Base-by-base conservation (phyloP, 2,113 vertebrate species). In the Carlito syrichta region DNA sequence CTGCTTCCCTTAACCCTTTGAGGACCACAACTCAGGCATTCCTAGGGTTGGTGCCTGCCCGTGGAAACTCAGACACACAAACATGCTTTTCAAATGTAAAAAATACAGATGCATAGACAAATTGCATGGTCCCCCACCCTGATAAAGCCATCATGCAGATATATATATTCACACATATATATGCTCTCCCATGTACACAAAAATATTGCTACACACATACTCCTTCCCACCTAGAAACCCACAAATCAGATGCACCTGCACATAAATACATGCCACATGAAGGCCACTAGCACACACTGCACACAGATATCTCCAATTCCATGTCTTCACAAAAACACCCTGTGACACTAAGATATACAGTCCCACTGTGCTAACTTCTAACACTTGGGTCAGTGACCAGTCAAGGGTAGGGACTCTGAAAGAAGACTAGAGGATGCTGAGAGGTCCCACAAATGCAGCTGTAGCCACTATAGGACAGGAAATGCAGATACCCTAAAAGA, bases 1-100 rank as follows among this genome's bases (percentile, higher is more conserved):
- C 98, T 98, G 96, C 94, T 98, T 97, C 95, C 93, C 97, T 98
- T 98, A 98, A 98, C 98, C 97, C 98, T 98, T 98, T 97, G 96
- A 97, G 98, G 96, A 98, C 97, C 98, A 62, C 97, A 98, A 98
- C 11, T 97, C 97, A 97, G 98, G 77, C 45, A 16, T 45, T 92
- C 30, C 60, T 38, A 97, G 97, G 96, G 76, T 97, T 97, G 97
- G 66, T 90, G 74, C 88, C 92, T 74, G 91, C 89, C 92, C 74
- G 11, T 95, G 95, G 94, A 98, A 96, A 96, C 50, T 40, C 77
- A 96, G 82, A 84, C 79, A 89, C 92, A 84, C 27, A 58, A 19
- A 83, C 20, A 71, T 8, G n/a, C n/a, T 73, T 78, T 68, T 68
- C 25, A 60, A 3, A 8, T 20, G 73, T 50, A 83, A 48, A 58